These are phyloP conservation scores for Malurus leucopterus DNA, from an alignment of 2,797 vertebrate genomes.

Conservation along the genomic window DNA sequence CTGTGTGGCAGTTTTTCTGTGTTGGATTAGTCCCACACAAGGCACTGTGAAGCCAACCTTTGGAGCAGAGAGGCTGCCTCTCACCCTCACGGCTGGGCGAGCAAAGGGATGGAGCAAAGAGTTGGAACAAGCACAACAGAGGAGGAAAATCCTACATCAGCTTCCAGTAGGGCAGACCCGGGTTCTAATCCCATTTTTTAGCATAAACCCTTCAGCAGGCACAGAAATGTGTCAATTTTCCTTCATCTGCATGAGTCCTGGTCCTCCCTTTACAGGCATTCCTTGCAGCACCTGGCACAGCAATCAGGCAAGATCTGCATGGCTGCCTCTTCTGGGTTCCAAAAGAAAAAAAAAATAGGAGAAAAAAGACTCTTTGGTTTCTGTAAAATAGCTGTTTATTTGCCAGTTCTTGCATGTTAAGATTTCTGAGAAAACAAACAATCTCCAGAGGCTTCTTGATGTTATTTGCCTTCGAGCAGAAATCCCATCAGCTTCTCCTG, in stretches of 20 bases:
- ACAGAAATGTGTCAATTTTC: not conserved
- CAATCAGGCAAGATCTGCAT: not conserved
- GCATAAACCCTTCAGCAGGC: not conserved
- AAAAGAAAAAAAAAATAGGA: not conserved
- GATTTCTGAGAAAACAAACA: slow-evolving; percentile 18
- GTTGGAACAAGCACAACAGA: rapidly evolving
- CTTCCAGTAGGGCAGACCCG: not conserved
- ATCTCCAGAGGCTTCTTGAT: not conserved
- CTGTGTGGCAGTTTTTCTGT: rapidly evolving
- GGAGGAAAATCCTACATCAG: not conserved
- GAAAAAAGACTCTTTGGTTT: not conserved
- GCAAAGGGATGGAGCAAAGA: rapidly evolving
- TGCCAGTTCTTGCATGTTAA: not conserved
- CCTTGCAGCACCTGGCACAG: not conserved
- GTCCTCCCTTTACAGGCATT: not conserved
- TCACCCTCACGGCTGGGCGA: rapidly evolving
- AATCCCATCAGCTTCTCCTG: not conserved
- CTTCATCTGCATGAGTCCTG: not conserved
- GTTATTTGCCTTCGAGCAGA: slow-evolving; percentile 8
- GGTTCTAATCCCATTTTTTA: not conserved
- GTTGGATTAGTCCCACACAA: not conserved
- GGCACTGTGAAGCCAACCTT: not conserved
- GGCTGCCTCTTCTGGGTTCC: not conserved
- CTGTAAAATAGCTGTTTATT: slow-evolving; percentile 12
- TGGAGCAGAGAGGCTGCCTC: not conserved